Evolutionary conservation across 2,113 vertebrate genomes (phyloP).

Genomic region (Ceyx melanurus): DNA sequence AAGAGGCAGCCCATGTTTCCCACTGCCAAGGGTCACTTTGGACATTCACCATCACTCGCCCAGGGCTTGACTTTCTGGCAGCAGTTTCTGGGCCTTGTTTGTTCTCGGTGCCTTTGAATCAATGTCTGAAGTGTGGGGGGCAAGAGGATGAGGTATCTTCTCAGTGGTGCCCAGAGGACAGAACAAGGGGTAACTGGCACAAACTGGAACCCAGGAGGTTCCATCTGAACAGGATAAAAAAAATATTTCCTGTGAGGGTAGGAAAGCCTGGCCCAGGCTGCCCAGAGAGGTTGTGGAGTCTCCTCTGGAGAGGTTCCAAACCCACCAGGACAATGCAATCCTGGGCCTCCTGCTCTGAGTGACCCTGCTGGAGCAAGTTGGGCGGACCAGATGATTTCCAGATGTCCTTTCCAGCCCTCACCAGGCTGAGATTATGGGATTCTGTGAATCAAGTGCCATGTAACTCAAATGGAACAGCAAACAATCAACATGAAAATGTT

Average conservation of each 20-base stretch:
- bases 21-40: rapidly evolving
- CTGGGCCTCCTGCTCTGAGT: neutral
- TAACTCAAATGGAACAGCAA: neutral
- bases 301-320: neutral
- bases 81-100: neutral
- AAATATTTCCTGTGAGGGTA: neutral
- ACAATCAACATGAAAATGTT: neutral
- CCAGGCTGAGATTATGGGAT: neutral
- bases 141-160: neutral
- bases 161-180: neutral
- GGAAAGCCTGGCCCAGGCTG: neutral
- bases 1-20: neutral
- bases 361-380: neutral
- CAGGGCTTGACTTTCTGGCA: neutral
- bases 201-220: neutral
- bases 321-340: neutral
- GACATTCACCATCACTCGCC: neutral
- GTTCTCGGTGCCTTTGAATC: neutral
- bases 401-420: neutral
- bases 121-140: neutral
- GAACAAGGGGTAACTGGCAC: neutral
- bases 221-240: neutral
- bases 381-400: neutral
- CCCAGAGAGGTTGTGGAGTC: neutral
- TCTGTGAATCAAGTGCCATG: neutral